Base-by-base conservation (phyloP, 2,888 invertebrate genomes). In the Teinopalpus imperialis region DNA sequence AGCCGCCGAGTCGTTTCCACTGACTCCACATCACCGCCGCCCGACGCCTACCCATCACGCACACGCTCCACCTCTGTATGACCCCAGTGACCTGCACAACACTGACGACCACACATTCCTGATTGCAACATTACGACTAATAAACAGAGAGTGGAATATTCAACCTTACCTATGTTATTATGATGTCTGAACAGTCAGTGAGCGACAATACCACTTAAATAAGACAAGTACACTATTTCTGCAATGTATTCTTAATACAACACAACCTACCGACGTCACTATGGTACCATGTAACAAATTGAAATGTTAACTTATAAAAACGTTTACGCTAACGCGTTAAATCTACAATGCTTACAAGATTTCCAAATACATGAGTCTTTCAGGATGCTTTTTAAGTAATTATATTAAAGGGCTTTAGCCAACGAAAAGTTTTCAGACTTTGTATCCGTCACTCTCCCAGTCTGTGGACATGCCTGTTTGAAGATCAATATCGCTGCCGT, bases 31-130 rank as follows among this genome's bases (percentile, higher is more conserved):
- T 44, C 52, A 44, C 30, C 75, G 63, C 63, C 64, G 66, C 64
- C 70, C 61, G 69, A 53, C 39, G 70, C 74, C 75, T 66, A 71
- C 70, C 70, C 70, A 59, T 74, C 73, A 74, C 74, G 74, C 79
- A 59, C 69, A 69, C 78, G 66, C 70, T 64, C 64, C 77, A 81
- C 81, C 81, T 81, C 76, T 72, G 74, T 65, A 61, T 81, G 81
- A 81, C 81, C 80, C 75, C 63, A 61, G 5, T 60, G 56, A 49
- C 39, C 48, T 24, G 51, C 57, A 57, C 61, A 64, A 4, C 45
- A 20, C 16, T 21, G 21, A 21, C 29, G 29, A 23, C 30, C 8
- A 36, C 43, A 26, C 23, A 27, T 40, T 21, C 31, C 6, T 16
- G 13, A 23, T 36, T 13, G n/a, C 16, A 24, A 16, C 9, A 26